Evolutionary conservation across 2,888 invertebrate genomes (phyloP), one percentile per base, ranked within the genome.

Genomic region (Caenorhabditis japonica): DNA sequence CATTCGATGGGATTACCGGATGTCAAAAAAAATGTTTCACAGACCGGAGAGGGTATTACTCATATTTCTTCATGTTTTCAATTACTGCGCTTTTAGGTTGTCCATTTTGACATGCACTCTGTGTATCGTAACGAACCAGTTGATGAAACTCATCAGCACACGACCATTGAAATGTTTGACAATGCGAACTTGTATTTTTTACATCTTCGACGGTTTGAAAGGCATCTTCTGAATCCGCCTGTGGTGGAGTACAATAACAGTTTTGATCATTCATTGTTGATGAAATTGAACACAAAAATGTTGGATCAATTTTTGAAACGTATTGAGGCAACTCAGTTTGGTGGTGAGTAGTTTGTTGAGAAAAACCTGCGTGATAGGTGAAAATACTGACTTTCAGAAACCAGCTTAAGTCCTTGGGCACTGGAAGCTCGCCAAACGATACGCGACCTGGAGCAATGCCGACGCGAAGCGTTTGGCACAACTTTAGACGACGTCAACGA

Each of bases 11-110:
- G 76, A 76, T 19, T 79, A 79, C 39, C 10, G 76, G 19, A 72
- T 76, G 12, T 79, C 76, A 15, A 74, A 75, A 36, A 79, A 79
- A 34, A 75, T 79, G 49, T 75, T 76, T 10, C 79, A 79, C 19
- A 30, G 79, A 36, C 79, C 79, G 15, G 79, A 79, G 13, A 69
- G 79, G 44, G 79, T 79, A 25, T 58, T 33, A 13, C 10, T 51
- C 17, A 27, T 7, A 5, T 13, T 44, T n/a, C 43, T n/a, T 27
- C 8, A 27, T 5, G 12, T 51, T 25, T 34, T 8, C 15, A 52
- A 36, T 19, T 36, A 21, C 23, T 33, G 5, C 15, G 27, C 4
- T 55, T 43, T 12, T 21, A 75, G 75, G 75, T 75, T 8, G 49
- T 70, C 4, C 64, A 73, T 27, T 76, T 74, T 21, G 76, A 76